Evolutionary conservation across 2,888 invertebrate species (phyloP), one percentile per base, ranked within the genome.

Genomic region (Cantharis rustica): DNA sequence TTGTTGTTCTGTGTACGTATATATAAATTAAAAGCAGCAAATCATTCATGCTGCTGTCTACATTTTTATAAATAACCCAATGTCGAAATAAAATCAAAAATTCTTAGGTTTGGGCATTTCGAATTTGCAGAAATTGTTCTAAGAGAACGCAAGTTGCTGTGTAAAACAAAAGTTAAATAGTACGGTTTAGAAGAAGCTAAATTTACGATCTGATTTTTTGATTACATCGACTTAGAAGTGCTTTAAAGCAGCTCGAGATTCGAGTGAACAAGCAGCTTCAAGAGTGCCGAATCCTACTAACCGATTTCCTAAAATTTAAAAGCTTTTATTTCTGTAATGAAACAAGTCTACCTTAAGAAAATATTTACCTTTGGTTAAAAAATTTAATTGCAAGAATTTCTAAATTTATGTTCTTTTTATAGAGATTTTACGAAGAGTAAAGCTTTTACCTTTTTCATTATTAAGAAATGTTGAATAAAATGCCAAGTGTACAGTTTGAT

Each of bases 401-500:
- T n/a, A 47, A 47, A 47, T 47, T 47, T 47, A 47, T 47, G 47
- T 47, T 5, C n/a, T n/a, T 47, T 31, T 47, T 47, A 47, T 47
- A n/a, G n/a, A 47, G 47, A 47, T 47, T 47, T 47, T n/a, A 47
- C 47, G 47, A n/a, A 47, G 47, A 47, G 47, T 47, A 47, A 47
- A 47, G 47, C 47, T 47, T n/a, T 31, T 47, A n/a, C 47, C 2
- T 47, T 47, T n/a, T 47, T 47, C 5, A 2, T n/a, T 47, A 47
- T 47, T 66, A 66, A 20, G 23, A 66, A 20, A 66, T 66, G 16
- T 66, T 20, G n/a, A 66, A n/a, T 66, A 66, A 66, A 66, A 66
- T n/a, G 64, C 17, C 23, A 66, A 66, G 20, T 66, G n/a, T 72
- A 70, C 47, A 74, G 16, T 73, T 70, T 68, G 69, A 68, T 72